Evolutionary conservation across 2,797 vertebrate species (phyloP).

Genomic region (Cyprinodon diabolis): DNA sequence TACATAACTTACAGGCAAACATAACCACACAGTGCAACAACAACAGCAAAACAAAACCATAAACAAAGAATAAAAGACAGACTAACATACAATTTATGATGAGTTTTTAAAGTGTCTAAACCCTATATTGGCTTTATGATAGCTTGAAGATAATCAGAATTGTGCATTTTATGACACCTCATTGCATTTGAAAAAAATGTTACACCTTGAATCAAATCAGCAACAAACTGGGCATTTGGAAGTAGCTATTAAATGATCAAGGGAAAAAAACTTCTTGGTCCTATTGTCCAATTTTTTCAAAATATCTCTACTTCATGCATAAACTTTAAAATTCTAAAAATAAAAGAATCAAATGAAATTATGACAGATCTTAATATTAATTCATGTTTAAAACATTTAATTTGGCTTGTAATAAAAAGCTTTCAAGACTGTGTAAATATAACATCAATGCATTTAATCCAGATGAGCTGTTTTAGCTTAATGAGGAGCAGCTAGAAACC

Average conservation of each 20-base stretch:
- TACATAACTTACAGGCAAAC: too few relatives aligned
- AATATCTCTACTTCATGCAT: background rate
- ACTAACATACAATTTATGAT: too few relatives aligned
- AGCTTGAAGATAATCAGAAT: too few relatives aligned
- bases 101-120: too few relatives aligned
- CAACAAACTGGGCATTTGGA: background rate
- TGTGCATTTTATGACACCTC: background rate
- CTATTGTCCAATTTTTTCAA: background rate
- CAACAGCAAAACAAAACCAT: too few relatives aligned
- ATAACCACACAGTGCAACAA: too few relatives aligned
- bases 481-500: constrained; percentile 47
- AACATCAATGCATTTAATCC: background rate
- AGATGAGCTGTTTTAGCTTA: constrained; percentile 20
- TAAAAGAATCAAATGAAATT: too few relatives aligned
- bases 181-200: background rate
- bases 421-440: background rate
- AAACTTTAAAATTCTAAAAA: background rate
- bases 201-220: background rate
- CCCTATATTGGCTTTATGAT: too few relatives aligned
- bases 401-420: too few relatives aligned
- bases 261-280: background rate
- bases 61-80: too few relatives aligned
- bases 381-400: background rate
- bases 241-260: background rate
- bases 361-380: too few relatives aligned